Base-by-base conservation (phyloP, 2,113 vertebrate species). In the Cyprichromis sp. region DNA sequence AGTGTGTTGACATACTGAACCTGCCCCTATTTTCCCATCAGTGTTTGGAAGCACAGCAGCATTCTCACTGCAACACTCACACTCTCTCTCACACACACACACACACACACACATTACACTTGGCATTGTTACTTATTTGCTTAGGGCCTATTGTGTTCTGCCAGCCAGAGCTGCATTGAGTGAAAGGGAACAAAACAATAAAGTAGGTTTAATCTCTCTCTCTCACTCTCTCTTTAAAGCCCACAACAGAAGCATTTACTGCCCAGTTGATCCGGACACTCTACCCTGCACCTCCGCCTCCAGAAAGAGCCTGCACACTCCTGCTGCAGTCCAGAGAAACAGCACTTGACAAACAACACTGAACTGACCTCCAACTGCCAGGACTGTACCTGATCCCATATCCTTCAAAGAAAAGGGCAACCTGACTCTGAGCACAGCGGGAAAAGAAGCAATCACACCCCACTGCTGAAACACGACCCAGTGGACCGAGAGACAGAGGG, bases 151-250 rank as follows among this genome's bases (percentile, higher is more conserved):
- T 92, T 94, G 92, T 94, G 81, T 86, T 76, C 76, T 81, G 57
- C 66, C 78, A 81, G 86, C 29, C 71, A 86, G 63, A 90, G 68
- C 82, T 61, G 54, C 79, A 85, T 9, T 94, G 84, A 92, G 91
- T 57, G 71, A 31, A 78, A 59, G 52, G 38, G 76, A 71, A 17
- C 84, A 45, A 89, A 91, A 93, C 90, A 93, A 89, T 88, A 78
- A 53, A 85, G 29, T 29, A 45, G 87, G 86, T 93, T 57, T 90
- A 90, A 93, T 92, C 91, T 92, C 83, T 84, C 87, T 84, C 87
- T 88, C 87, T 80, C 38, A 9, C 38, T 7, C 68, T 76, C 68
- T 76, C 42, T 81, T 17, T 53, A 14, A 85, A 83, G 83, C 82
- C 9, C 24, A 79, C 79, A 78, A 57, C 89, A 93, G 81, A 73